Conservation (phyloP, 2,113 vertebrate genomes). For the Athene cunicularia region DNA sequence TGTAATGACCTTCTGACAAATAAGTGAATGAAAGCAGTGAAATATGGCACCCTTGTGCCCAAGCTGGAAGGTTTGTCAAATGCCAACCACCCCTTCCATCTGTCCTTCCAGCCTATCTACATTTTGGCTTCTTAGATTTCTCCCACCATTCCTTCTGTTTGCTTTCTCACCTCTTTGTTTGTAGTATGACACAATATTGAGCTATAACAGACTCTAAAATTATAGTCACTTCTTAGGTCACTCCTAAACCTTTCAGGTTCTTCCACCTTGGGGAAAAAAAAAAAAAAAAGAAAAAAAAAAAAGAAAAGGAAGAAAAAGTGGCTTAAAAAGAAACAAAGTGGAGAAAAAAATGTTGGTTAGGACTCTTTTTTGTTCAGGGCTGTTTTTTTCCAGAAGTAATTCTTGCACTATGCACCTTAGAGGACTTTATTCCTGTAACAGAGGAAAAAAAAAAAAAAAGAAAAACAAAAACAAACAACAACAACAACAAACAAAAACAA, state of each 20-base stretch:
- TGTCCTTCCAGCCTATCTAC: neutral
- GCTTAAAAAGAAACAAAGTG: neutral
- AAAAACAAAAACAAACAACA: no score
- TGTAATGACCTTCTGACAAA: neutral
- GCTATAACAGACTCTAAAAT: neutral
- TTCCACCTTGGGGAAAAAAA: neutral
- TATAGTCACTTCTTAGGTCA: neutral
- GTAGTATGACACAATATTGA: neutral
- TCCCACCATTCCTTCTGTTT: neutral
- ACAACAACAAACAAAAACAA: neutral
- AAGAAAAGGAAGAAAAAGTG: no score
- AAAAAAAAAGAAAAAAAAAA: no score
- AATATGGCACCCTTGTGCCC: neutral
- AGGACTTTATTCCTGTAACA: neutral
- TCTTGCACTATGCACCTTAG: neutral
- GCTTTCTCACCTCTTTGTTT: neutral
- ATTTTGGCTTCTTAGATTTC: neutral
- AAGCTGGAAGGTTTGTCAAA: neutral
- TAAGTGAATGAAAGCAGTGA: neutral
- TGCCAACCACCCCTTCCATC: neutral
- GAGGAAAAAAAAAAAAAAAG: neutral
- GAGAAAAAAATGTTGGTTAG: accelerated
- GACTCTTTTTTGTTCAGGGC: neutral
- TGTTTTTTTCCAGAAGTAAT: neutral
- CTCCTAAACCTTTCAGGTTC: neutral